Percentiles rank a stretch among this genome's conserved stretches.
Evolutionary conservation across 2,888 invertebrate genomes (phyloP).

Genomic region (Ophonus ardosiacus): DNA sequence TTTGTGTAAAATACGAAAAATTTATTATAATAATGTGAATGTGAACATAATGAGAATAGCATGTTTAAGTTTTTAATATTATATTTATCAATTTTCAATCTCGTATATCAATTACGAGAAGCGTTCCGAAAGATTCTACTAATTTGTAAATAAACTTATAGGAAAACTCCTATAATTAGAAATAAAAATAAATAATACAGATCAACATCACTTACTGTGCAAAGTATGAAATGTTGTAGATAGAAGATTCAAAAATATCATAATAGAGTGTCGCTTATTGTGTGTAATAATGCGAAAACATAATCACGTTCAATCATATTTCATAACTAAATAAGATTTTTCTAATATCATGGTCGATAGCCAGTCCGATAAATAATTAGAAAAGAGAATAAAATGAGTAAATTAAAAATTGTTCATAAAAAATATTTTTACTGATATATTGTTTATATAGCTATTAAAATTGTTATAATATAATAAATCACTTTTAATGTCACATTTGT

Average conservation of each 20-base stretch:
- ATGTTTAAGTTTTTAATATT: background rate
- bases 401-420: constrained; percentile 35
- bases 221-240: background rate
- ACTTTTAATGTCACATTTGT: constrained; percentile 46
- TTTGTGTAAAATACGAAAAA: background rate
- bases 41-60: background rate
- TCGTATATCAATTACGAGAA: background rate
- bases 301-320: background rate
- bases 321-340: background rate
- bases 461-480: constrained; percentile 38
- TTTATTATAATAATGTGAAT: background rate
- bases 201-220: background rate
- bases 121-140: background rate
- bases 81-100: background rate
- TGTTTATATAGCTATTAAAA: constrained; percentile 44
- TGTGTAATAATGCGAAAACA: background rate
- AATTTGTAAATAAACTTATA: background rate
- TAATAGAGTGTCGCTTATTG: background rate
- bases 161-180: background rate
- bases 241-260: background rate
- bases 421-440: constrained; percentile 45
- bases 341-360: constrained; percentile 41
- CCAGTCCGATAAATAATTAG: constrained; percentile 17
- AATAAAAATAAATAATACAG: background rate
- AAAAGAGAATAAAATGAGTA: constrained; percentile 2